Evolutionary conservation across 2,888 invertebrate species (phyloP).

Genomic region (Pseudolycoriella hygida): DNA sequence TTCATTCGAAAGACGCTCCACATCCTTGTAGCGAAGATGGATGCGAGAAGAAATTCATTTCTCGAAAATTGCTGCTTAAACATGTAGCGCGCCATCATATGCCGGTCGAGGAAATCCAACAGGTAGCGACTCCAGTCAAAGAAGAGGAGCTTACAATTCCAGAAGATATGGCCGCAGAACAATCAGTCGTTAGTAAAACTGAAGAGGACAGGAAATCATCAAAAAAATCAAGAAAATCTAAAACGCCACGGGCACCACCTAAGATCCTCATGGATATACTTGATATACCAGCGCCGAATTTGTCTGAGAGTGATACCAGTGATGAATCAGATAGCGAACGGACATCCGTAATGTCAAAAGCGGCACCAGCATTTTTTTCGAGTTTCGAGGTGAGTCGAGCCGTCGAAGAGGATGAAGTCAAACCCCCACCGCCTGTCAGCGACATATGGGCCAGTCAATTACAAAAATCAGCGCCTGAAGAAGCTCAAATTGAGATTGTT

Average conservation of each 20-base stretch:
- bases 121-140: background rate
- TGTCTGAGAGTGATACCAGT: constrained; percentile 71
- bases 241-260: constrained; percentile 9
- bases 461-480: constrained; percentile 8
- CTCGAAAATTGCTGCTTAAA: constrained; percentile 55
- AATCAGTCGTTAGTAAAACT: background rate
- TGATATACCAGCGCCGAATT: constrained; percentile 62
- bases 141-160: background rate
- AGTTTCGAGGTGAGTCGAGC: background rate
- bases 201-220: constrained; percentile 18
- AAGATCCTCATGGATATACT: constrained; percentile 38
- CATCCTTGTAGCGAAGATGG: constrained; percentile 51
- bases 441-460: constrained; percentile 19
- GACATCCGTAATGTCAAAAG: constrained; percentile 7
- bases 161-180: background rate
- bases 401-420: constrained; percentile 13
- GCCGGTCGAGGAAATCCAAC: constrained; percentile 8
- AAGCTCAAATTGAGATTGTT: constrained; percentile 4
- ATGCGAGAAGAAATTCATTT: constrained; percentile 64
- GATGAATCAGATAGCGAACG: constrained; percentile 39
- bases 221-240: constrained; percentile 24
- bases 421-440: constrained; percentile 11
- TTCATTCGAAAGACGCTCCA: constrained; percentile 52
- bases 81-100: constrained; percentile 47
- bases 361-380: background rate